A percentile compares a stretch with the other conserved stretches of the same genome.
Evolutionary conservation across 1,140 invertebrate species (phyloP).

Genomic region (Nephila pilipes): DNA sequence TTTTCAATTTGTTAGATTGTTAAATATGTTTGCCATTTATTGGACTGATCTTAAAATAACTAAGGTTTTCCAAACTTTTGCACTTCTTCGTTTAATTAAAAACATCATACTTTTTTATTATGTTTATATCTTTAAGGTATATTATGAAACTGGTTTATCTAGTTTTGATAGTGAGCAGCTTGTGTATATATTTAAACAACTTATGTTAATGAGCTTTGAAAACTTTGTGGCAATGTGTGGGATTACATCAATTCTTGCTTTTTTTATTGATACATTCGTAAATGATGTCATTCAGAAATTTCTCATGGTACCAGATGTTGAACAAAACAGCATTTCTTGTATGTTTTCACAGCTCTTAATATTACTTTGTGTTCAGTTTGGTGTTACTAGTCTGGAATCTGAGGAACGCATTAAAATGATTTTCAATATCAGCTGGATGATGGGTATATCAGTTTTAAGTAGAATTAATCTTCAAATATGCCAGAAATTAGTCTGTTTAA

Average conservation of each 20-base stretch:
- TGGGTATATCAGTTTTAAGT: conserved; percentile 94
- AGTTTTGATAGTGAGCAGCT: conserved; percentile 42
- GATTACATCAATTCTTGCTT: conserved; percentile 94
- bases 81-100: conserved; percentile 88
- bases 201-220: conserved; percentile 93
- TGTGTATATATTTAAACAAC: conserved; percentile 82
- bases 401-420: conserved; percentile 93
- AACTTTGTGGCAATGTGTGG: conserved; percentile 93
- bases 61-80: conserved; percentile 91
- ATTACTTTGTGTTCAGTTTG: conserved; percentile 95
- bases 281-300: conserved; percentile 90
- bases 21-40: conserved; percentile 90
- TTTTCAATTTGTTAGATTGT: conserved; percentile 90
- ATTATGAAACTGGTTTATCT: conserved; percentile 24
- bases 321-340: conserved; percentile 92
- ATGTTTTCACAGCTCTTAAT: conserved; percentile 97
- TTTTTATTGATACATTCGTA: conserved; percentile 92
- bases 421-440: conserved; percentile 93
- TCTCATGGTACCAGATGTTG: conserved; percentile 89
- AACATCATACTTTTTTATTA: conserved; percentile 80
- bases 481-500: conserved; percentile 92
- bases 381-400: conserved; percentile 92
- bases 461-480: conserved; percentile 88
- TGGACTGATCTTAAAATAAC: conserved; percentile 93
- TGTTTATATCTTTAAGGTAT: conserved; percentile 66